These are phyloP conservation scores for Scaptomyza parva DNA, from an alignment of 2,888 invertebrate species.

Conservation along the genomic window DNA sequence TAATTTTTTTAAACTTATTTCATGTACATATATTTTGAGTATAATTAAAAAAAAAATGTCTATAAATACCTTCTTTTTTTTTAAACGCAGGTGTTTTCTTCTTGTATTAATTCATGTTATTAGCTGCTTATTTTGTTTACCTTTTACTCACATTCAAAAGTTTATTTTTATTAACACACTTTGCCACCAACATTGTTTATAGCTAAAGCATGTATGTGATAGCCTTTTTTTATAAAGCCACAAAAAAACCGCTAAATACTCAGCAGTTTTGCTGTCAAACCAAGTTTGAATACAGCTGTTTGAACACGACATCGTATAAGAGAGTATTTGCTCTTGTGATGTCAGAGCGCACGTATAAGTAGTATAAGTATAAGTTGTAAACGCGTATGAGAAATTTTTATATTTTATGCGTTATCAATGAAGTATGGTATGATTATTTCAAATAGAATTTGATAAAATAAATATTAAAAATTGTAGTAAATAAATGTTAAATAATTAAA, in stretches of 20 bases:
- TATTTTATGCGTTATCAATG: neutral
- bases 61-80: too few species aligned
- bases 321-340: slow-evolving; percentile 17
- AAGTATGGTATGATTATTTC: neutral
- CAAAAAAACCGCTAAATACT: slow-evolving; percentile 18
- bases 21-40: too few species aligned
- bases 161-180: neutral
- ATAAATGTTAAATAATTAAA: neutral
- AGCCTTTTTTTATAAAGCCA: slow-evolving; percentile 24
- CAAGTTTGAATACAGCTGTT: slow-evolving; percentile 50
- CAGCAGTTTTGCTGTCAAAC: slow-evolving; percentile 37
- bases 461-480: neutral
- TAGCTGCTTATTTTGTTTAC: slow-evolving; percentile 1
- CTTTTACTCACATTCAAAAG: neutral
- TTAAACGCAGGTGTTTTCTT: neutral
- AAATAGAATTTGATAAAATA: neutral
- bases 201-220: neutral
- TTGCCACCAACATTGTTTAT: neutral
- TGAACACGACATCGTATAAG: slow-evolving; percentile 20
- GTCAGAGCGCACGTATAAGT: slow-evolving; percentile 5
- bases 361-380: neutral
- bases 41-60: too few species aligned
- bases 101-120: neutral
- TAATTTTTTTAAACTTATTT: neutral
- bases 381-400: neutral